These are phyloP conservation scores for Erinaceus europaeus DNA, from an alignment of 2,113 vertebrate species.

Conservation along the genomic window DNA sequence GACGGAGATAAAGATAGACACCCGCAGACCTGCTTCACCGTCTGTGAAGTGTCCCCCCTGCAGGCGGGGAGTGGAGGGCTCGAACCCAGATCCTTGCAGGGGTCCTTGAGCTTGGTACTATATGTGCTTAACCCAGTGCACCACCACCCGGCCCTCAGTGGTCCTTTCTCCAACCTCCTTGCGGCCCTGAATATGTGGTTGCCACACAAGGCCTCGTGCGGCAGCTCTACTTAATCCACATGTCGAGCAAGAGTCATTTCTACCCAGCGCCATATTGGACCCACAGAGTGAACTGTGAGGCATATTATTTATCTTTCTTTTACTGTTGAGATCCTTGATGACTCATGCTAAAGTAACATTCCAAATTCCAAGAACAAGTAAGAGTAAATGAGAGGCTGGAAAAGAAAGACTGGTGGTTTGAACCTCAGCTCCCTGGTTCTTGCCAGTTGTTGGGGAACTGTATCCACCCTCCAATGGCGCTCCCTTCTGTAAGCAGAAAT, in stretches of 20 bases:
- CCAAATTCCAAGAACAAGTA: not conserved
- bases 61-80: too few relatives aligned
- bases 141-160: too few relatives aligned
- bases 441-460: conserved; percentile 8
- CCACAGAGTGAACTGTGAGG: not conserved
- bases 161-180: not conserved
- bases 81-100: too few relatives aligned
- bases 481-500: not conserved
- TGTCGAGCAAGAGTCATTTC: not conserved
- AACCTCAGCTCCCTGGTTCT: not conserved
- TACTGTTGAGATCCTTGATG: not conserved
- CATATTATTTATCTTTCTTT: not conserved
- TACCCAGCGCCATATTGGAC: not conserved
- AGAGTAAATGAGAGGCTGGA: not conserved
- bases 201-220: not conserved
- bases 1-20: too few relatives aligned
- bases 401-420: not conserved
- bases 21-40: too few relatives aligned
- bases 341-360: not conserved
- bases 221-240: too few relatives aligned
- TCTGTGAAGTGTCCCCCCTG: too few relatives aligned
- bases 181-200: not conserved
- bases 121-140: too few relatives aligned
- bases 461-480: conserved; percentile 1
- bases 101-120: too few relatives aligned